A percentile compares a stretch with the other conserved stretches of the same genome.
Evolutionary conservation across 2,888 invertebrate species (phyloP).

Genomic region (Dolichomitus sp.): DNA sequence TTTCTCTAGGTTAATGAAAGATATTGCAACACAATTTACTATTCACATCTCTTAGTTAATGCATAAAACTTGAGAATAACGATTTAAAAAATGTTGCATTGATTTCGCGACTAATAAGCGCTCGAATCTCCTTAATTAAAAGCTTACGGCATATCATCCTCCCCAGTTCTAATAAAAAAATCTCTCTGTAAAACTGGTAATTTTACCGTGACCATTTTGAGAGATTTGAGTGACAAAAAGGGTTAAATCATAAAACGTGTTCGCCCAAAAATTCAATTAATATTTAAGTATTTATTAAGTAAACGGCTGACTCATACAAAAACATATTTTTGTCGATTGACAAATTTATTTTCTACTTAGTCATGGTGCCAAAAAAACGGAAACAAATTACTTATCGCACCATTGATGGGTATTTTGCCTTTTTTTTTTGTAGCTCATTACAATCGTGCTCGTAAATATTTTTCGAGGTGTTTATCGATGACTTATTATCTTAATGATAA

Average conservation of each 20-base stretch:
- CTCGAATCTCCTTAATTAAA: too few relatives aligned
- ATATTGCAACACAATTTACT: too few relatives aligned
- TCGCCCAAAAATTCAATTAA: constrained; percentile 20
- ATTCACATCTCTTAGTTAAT: too few relatives aligned
- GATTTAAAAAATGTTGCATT: too few relatives aligned
- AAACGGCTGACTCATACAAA: constrained; percentile 21
- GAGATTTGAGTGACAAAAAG: constrained; percentile 10
- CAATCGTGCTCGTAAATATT: constrained; percentile 10
- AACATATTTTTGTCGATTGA: constrained; percentile 15
- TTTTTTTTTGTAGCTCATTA: not conserved
- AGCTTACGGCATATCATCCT: not conserved
- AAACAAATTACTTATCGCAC: not conserved
- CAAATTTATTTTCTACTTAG: constrained; percentile 44
- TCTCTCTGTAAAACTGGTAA: not conserved
- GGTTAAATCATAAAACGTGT: constrained; percentile 13
- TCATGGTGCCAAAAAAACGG: constrained; percentile 35
- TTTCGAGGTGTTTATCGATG: constrained; percentile 27
- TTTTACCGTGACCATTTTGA: not conserved
- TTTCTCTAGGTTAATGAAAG: too few relatives aligned
- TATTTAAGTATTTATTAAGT: constrained; percentile 56
- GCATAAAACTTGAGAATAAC: too few relatives aligned
- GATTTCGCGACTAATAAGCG: too few relatives aligned
- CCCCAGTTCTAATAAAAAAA: not conserved
- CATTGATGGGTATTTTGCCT: not conserved
- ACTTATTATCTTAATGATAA: not conserved